Evolutionary conservation across 2,888 invertebrate species (phyloP).

Genomic region (Stenolophus ochropezus): DNA sequence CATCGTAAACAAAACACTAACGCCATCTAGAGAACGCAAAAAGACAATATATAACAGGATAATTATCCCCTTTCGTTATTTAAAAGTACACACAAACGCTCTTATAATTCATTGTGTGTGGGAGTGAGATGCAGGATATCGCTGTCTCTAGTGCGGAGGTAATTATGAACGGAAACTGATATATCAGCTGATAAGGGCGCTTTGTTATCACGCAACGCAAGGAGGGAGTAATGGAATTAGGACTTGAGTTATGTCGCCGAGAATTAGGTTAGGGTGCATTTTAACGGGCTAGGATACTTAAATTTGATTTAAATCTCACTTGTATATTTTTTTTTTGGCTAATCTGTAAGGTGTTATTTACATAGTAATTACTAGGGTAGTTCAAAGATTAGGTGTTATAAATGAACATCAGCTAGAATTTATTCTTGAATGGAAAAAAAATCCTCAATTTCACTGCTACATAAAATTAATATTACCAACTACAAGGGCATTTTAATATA

Average conservation of each 20-base stretch:
- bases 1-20: slow-evolving; percentile 37
- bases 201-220: slow-evolving; percentile 46
- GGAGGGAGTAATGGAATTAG: slow-evolving; percentile 55
- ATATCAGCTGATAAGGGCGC: slow-evolving; percentile 44
- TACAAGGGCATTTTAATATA: no score
- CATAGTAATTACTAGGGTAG: neutral
- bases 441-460: no score
- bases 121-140: slow-evolving; percentile 1
- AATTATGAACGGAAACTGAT: slow-evolving; percentile 49
- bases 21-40: slow-evolving; percentile 11
- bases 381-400: neutral
- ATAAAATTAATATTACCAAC: no score
- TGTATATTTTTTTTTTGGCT: neutral
- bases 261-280: slow-evolving; percentile 15
- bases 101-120: slow-evolving; percentile 22
- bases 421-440: no score
- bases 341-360: neutral
- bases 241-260: slow-evolving; percentile 10
- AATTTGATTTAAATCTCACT: neutral
- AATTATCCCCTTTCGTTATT: slow-evolving; percentile 36
- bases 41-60: slow-evolving; percentile 35
- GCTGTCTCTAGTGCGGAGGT: slow-evolving; percentile 33
- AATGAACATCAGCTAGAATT: neutral
- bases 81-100: slow-evolving; percentile 40
- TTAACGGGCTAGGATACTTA: neutral